Evolutionary conservation across 2,797 vertebrate species (phyloP).

Genomic region (Bradypus variegatus): DNA sequence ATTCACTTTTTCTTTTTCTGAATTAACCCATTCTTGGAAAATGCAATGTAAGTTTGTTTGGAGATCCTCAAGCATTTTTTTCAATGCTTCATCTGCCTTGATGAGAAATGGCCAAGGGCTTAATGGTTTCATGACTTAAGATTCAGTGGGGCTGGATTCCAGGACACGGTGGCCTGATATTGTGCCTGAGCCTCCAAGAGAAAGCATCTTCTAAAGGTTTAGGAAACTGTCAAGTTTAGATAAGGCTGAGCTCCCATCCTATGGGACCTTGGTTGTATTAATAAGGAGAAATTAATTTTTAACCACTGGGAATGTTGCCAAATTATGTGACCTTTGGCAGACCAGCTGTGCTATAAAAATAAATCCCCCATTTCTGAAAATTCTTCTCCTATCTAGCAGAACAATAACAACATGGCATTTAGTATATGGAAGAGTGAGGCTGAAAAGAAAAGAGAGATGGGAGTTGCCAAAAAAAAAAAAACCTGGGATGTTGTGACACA

Average conservation of each 20-base stretch:
- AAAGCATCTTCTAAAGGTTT: constrained; percentile 75
- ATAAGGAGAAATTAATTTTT: constrained; percentile 87
- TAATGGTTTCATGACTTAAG: constrained; percentile 52
- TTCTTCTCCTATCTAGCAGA: constrained; percentile 63
- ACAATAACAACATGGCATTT: constrained; percentile 66
- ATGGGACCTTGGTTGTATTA: constrained; percentile 79
- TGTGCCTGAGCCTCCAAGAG: constrained; percentile 66
- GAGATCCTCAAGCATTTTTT: background rate
- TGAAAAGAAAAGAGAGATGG: constrained; percentile 52
- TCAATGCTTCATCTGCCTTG: background rate
- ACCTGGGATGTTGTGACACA: constrained; percentile 34
- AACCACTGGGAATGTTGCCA: constrained; percentile 81
- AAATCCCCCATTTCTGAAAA: constrained; percentile 76
- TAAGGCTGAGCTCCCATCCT: constrained; percentile 79
- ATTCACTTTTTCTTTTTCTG: background rate
- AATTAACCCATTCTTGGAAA: constrained; percentile 29
- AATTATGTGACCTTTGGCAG: constrained; percentile 81
- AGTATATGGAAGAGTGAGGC: constrained; percentile 24
- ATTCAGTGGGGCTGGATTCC: constrained; percentile 51
- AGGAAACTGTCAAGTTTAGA: constrained; percentile 82
- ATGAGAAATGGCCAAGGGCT: background rate
- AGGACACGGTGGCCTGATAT: constrained; percentile 70
- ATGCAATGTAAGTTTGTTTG: background rate
- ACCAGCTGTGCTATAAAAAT: constrained; percentile 80
- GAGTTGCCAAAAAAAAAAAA: constrained; percentile 48